Conservation (phyloP, 2,888 invertebrate genomes). For the Diabrotica balteata region DNA sequence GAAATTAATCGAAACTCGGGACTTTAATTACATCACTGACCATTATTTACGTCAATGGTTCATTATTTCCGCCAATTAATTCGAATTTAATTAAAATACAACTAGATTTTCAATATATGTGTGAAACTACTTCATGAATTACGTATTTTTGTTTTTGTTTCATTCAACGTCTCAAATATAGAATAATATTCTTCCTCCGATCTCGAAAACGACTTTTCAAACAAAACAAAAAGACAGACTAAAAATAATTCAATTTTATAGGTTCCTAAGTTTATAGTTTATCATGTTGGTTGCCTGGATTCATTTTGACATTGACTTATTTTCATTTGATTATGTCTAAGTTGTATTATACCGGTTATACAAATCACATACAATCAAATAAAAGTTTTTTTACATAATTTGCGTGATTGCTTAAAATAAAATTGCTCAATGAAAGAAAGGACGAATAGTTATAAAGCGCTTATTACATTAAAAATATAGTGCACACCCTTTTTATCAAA, state of each 20-base stretch:
- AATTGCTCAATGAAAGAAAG: too few species aligned
- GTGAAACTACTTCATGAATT: slow-evolving; percentile 19
- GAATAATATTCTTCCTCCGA: background rate
- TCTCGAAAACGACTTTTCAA: background rate
- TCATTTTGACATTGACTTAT: too few species aligned
- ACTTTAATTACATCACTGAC: slow-evolving; percentile 39
- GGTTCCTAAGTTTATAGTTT: background rate
- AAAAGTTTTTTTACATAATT: too few species aligned
- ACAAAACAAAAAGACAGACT: slow-evolving; percentile 10
- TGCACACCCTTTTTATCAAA: too few species aligned
- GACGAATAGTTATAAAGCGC: too few species aligned
- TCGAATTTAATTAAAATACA: slow-evolving; percentile 27
- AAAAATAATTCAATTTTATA: background rate
- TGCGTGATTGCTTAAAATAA: too few species aligned
- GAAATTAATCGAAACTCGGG: slow-evolving; percentile 34
- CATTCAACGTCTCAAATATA: slow-evolving; percentile 6
- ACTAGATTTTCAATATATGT: slow-evolving; percentile 16
- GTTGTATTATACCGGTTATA: too few species aligned
- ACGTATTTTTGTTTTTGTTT: slow-evolving; percentile 16
- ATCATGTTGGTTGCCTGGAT: slow-evolving; percentile 2
- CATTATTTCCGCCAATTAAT: slow-evolving; percentile 36
- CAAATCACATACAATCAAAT: too few species aligned
- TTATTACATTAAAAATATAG: too few species aligned
- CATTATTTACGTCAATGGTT: slow-evolving; percentile 40
- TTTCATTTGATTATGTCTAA: too few species aligned